These are phyloP conservation scores for Dromaius novaehollandiae DNA, from an alignment of 2,113 vertebrate genomes.

Conservation along the genomic window DNA sequence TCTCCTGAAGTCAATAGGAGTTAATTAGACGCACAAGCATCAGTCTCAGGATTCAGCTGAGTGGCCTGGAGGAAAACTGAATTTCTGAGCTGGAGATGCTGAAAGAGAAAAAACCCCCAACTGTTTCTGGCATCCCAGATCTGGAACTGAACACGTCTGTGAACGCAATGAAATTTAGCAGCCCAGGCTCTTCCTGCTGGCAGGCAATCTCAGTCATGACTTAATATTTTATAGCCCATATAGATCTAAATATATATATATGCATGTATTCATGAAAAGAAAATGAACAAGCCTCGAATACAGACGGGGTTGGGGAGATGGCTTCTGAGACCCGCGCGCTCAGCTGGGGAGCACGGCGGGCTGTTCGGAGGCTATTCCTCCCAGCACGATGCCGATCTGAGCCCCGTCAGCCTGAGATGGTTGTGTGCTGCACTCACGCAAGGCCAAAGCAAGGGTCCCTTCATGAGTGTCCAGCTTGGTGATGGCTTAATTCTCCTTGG, in stretches of 20 bases:
- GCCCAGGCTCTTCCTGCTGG: neutral
- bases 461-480: neutral
- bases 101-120: neutral
- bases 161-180: neutral
- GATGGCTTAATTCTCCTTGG: neutral
- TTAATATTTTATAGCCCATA: neutral
- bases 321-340: neutral
- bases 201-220: neutral
- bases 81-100: neutral
- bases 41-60: neutral
- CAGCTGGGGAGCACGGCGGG: neutral
- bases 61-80: neutral
- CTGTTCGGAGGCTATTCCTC: neutral
- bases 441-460: neutral
- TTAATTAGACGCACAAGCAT: neutral
- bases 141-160: neutral
- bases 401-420: fast-evolving
- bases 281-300: neutral
- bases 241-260: neutral
- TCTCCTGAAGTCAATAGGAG: neutral
- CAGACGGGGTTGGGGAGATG: neutral
- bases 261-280: neutral
- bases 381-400: neutral
- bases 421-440: neutral
- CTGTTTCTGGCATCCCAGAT: neutral